Evolutionary conservation across 2,113 vertebrate genomes (phyloP).

Genomic region (Motacilla tschutschensis): DNA sequence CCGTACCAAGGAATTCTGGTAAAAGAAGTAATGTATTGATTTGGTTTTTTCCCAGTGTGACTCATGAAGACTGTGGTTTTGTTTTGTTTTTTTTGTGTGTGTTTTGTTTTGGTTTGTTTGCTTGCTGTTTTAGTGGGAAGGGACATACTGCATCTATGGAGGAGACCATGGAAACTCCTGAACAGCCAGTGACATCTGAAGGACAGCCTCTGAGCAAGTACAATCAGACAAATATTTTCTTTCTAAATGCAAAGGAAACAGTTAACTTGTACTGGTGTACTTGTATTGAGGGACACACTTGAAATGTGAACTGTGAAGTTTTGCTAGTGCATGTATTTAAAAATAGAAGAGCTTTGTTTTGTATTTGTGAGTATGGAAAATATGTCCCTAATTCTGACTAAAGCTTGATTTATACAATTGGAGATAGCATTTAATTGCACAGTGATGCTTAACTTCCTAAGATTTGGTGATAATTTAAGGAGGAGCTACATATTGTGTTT

Average conservation of each 20-base stretch:
- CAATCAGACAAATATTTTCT: slow-evolving; percentile 11
- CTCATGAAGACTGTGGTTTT: not conserved
- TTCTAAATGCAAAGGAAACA: not conserved
- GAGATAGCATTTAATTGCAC: not conserved
- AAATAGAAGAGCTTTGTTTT: not conserved
- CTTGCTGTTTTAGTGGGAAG: slow-evolving; percentile 65
- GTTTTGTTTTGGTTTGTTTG: not conserved
- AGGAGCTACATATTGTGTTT: not conserved
- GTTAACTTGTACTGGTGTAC: not conserved
- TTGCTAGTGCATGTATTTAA: not conserved
- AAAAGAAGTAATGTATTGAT: not conserved
- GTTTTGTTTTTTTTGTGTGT: not conserved
- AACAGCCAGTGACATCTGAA: slow-evolving; percentile 47
- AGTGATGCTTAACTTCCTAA: not conserved
- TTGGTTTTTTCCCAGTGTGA: not conserved
- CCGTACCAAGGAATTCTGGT: not conserved
- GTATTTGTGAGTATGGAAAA: not conserved
- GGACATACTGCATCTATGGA: slow-evolving; percentile 69
- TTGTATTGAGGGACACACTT: not conserved
- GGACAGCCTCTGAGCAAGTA: slow-evolving; percentile 76
- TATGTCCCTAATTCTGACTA: not conserved
- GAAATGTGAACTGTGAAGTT: not conserved
- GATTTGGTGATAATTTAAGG: not conserved
- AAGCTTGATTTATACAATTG: not conserved
- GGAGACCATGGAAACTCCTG: slow-evolving; percentile 55